These are phyloP conservation scores for Unio delphinus DNA, from an alignment of 2,888 invertebrate species.

Conservation along the genomic window DNA sequence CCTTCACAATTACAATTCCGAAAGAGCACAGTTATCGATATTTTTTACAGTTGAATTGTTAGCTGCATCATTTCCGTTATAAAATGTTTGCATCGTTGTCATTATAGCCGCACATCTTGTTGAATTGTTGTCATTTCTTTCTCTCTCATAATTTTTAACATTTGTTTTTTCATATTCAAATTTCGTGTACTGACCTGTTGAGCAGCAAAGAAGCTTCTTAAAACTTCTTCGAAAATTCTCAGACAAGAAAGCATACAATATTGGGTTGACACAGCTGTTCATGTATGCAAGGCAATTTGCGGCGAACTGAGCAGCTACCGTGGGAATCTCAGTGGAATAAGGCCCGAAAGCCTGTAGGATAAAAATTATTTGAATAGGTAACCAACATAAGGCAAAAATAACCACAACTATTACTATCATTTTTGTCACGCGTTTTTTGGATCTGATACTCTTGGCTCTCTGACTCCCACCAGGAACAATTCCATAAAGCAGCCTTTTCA, in stretches of 20 bases:
- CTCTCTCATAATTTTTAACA: slow-evolving; percentile 14
- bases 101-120: too few species aligned
- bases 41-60: too few species aligned
- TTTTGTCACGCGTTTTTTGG: slow-evolving; percentile 90
- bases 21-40: too few species aligned
- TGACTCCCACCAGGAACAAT: slow-evolving; percentile 79
- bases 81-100: too few species aligned
- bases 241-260: slow-evolving; percentile 93
- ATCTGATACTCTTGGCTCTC: slow-evolving; percentile 85
- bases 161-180: slow-evolving; percentile 62
- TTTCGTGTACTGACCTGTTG: slow-evolving; percentile 34
- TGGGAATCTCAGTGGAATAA: slow-evolving; percentile 77
- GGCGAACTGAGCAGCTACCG: slow-evolving; percentile 72
- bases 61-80: too few species aligned
- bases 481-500: slow-evolving; percentile 88
- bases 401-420: slow-evolving; percentile 93
- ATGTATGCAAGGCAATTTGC: slow-evolving; percentile 81
- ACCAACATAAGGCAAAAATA: slow-evolving; percentile 94
- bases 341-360: slow-evolving; percentile 81
- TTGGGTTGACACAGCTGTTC: slow-evolving; percentile 95
- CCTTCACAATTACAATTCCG: too few species aligned
- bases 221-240: slow-evolving; percentile 95
- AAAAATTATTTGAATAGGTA: slow-evolving; percentile 86
- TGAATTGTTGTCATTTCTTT: too few species aligned
- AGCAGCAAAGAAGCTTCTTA: slow-evolving; percentile 70